Percentiles rank a stretch among this genome's conserved stretches.
Conservation (phyloP, 2,113 vertebrate genomes). For the Sula dactylatra region DNA sequence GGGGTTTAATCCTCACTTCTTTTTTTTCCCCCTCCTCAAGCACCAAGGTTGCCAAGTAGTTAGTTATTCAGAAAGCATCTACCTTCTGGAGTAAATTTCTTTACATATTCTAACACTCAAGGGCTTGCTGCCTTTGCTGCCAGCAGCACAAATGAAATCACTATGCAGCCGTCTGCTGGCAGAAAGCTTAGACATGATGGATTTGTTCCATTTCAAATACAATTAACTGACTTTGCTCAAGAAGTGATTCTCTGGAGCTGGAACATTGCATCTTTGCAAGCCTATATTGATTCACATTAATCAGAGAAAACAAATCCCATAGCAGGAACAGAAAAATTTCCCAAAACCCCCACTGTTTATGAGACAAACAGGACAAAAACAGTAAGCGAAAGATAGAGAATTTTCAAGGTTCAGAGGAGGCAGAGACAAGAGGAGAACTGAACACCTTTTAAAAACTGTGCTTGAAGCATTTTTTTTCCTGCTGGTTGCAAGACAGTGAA, state of each 20-base stretch:
- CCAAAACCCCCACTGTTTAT: background rate
- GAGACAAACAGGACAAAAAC: slow-evolving; percentile 1
- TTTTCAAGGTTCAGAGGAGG: slow-evolving; percentile 17
- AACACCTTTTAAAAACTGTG: background rate
- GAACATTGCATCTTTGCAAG: background rate
- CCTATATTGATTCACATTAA: slow-evolving; percentile 12
- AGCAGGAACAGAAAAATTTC: background rate
- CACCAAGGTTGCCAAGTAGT: background rate
- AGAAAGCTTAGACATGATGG: slow-evolving; percentile 46
- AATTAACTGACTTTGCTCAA: slow-evolving; percentile 52
- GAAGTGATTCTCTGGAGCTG: background rate
- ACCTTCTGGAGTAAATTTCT: slow-evolving; percentile 22
- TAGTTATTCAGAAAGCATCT: slow-evolving; percentile 30
- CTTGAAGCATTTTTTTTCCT: background rate
- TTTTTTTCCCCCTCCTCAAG: background rate
- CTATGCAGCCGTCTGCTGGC: slow-evolving; percentile 11
- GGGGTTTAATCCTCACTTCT: background rate
- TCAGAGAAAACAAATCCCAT: slow-evolving; percentile 41
- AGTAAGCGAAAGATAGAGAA: background rate
- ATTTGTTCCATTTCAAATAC: slow-evolving; percentile 51
- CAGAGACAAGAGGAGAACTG: background rate
- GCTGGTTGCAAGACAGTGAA: background rate
- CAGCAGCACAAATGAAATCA: slow-evolving; percentile 40
- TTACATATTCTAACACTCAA: background rate
- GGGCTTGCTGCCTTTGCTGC: slow-evolving; percentile 10